Evolutionary conservation across 1,140 invertebrate species (phyloP), one percentile per base, ranked within the genome.

Genomic region (Ips nitidus): DNA sequence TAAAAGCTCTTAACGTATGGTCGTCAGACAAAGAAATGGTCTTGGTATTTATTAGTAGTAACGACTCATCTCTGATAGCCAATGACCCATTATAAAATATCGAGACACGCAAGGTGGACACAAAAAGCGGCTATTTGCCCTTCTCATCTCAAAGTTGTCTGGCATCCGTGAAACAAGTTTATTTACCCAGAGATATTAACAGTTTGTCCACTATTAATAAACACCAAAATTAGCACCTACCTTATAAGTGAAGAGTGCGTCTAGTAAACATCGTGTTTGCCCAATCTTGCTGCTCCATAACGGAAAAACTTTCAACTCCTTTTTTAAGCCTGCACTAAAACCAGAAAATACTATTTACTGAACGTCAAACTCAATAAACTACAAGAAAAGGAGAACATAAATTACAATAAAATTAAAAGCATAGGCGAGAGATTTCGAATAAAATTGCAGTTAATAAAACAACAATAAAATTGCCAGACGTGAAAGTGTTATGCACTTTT

Each of bases 161-260:
- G 39, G 57, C 41, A 52, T 63, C 53, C 39, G 7, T 40, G 37
- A 36, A 39, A 63, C 37, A n/a, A n/a, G 45, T 63, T 63, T 63
- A 63, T 63, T 63, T 63, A 63, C 45, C 38, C 36, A 63, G n/a
- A 8, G 47, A 50, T 40, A 52, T 63, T 63, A 53, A 63, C 45
- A 63, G 61, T 52, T 40, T 63, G 45, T 63, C 47, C 47, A 63
- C 45, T 65, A 55, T 55, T 43, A 55, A 65, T 65, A 65, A 65
- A 65, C 52, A 65, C 52, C 62, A 22, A 41, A 65, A 65, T 65
- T 65, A 65, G 52, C 62, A 65, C 62, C n/a, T 65, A 65, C 62
- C 62, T 65, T 65, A 65, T 65, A 65, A 55, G 62, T 65, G 62
- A 65, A 62, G 43, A 4, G 36, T 7, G 7, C 45, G 4, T 60